Evolutionary conservation across 2,888 invertebrate genomes (phyloP).

Genomic region (Hartigia nigra): DNA sequence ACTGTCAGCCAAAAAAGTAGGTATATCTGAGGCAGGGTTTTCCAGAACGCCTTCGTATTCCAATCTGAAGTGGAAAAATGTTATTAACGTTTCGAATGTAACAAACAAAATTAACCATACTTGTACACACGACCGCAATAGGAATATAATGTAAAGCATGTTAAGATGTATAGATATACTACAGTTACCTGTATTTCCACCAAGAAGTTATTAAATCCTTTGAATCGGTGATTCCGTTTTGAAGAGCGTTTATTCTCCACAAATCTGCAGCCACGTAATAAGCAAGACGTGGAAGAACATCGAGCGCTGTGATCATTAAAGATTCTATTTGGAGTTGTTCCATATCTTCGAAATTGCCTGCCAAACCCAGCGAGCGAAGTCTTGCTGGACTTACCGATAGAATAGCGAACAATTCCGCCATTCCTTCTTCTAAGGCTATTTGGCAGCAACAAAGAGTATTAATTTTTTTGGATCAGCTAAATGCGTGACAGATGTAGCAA

Average conservation of each 20-base stretch:
- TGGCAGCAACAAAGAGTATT: slow-evolving; percentile 9
- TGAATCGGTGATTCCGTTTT: slow-evolving; percentile 38
- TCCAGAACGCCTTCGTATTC: slow-evolving; percentile 46
- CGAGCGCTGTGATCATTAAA: slow-evolving; percentile 55
- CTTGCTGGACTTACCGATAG: slow-evolving; percentile 55
- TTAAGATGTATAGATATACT: not conserved
- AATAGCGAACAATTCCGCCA: slow-evolving; percentile 55
- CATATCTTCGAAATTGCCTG: slow-evolving; percentile 36
- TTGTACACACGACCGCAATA: not conserved
- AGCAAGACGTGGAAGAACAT: slow-evolving; percentile 56
- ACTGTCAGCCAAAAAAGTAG: slow-evolving; percentile 53
- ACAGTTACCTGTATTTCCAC: slow-evolving; percentile 55
- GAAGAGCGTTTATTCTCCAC: slow-evolving; percentile 55
- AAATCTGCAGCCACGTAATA: slow-evolving; percentile 54
- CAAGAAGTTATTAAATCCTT: slow-evolving; percentile 46
- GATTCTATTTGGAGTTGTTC: slow-evolving; percentile 47
- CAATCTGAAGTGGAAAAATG: slow-evolving; percentile 32
- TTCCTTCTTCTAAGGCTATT: slow-evolving; percentile 52
- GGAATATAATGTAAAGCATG: not conserved
- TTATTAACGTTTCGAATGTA: not conserved
- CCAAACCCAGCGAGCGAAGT: slow-evolving; percentile 42
- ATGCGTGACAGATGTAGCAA: not conserved
- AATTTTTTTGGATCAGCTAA: not conserved
- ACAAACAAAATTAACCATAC: not conserved
- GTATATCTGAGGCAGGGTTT: slow-evolving; percentile 29